Evolutionary conservation across 2,888 invertebrate species (phyloP), one percentile per base, ranked within the genome.

Genomic region (Euplagia quadripunctaria): DNA sequence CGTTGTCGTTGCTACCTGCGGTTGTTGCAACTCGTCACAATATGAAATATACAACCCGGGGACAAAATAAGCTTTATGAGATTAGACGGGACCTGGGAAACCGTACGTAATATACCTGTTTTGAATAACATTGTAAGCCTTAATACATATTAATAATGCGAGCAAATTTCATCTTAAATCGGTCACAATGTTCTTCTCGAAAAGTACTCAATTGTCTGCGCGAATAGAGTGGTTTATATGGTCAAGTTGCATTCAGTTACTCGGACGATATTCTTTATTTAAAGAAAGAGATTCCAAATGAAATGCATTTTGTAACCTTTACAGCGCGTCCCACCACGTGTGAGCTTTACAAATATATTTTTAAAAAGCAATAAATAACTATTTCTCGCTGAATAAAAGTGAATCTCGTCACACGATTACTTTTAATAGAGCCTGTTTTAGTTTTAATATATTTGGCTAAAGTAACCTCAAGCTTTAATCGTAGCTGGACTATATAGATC

Each of bases 31-130:
- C 82, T 82, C 83, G 75, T 84, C 84, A 86, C 84, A 86, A 86
- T 81, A 82, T 83, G 82, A 85, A 82, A 82, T 80, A 78, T 75
- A 75, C 80, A 80, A 84, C 81, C 85, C 87, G 84, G 86, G 81
- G 85, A 79, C 83, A 82, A 87, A 88, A 88, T 90, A 90, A 90
- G 91, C 90, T 89, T 90, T 87, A 89, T 86, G 84, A 89, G 92
- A 90, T 92, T 92, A 92, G 79, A 84, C 72, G 87, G 86, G 88
- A 85, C 84, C 83, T 79, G 83, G 79, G 79, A 78, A 82, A 83
- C 80, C 73, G 64, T 72, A 66, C 72, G 63, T 74, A 76, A 81
- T 77, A 73, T 77, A 81, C 76, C 70, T 82, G 73, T 73, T 70
- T 70, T 63, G 71, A 72, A 79, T 68, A 79, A 82, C 66, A 67